Evolutionary conservation across 2,888 invertebrate genomes (phyloP).

Genomic region (Dastarcus helophoroides): DNA sequence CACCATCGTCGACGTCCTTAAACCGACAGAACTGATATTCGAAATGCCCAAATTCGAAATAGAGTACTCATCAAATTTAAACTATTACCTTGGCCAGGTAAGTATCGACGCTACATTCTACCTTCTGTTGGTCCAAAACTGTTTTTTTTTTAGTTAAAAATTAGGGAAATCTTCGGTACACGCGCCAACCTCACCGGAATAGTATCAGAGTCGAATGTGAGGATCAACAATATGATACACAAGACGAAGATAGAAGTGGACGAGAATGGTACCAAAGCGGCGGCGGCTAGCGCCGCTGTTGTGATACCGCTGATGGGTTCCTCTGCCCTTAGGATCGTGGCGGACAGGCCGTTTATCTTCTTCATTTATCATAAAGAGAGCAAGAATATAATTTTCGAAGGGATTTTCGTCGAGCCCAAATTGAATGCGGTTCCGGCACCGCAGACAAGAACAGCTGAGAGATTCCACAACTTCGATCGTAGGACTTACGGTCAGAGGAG

Average conservation of each 20-base stretch:
- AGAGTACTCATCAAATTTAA: slow-evolving; percentile 44
- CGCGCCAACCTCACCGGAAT: slow-evolving; percentile 49
- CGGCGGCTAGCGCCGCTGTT: slow-evolving; percentile 47
- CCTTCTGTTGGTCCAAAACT: not conserved
- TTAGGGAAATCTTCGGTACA: slow-evolving; percentile 44
- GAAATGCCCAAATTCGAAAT: slow-evolving; percentile 50
- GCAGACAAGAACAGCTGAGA: too few relatives aligned
- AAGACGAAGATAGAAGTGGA: slow-evolving; percentile 53
- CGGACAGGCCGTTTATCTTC: slow-evolving; percentile 55
- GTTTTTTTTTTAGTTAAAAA: slow-evolving; percentile 43
- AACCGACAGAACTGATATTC: slow-evolving; percentile 41
- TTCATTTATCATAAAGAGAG: slow-evolving; percentile 47
- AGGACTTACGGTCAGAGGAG: too few relatives aligned
- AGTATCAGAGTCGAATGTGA: slow-evolving; percentile 33
- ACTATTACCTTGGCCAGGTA: slow-evolving; percentile 39
- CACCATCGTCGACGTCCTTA: slow-evolving; percentile 37
- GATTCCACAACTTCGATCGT: too few relatives aligned
- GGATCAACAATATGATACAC: slow-evolving; percentile 47
- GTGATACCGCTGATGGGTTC: slow-evolving; percentile 50
- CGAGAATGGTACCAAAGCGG: slow-evolving; percentile 54
- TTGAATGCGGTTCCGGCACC: too few relatives aligned
- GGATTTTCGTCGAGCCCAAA: slow-evolving; percentile 47
- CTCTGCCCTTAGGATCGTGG: slow-evolving; percentile 39
- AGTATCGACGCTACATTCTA: slow-evolving; percentile 20
- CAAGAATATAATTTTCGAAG: slow-evolving; percentile 51